Base-by-base conservation (phyloP, 2,113 vertebrate genomes). In the Rhabdomys dilectus region DNA sequence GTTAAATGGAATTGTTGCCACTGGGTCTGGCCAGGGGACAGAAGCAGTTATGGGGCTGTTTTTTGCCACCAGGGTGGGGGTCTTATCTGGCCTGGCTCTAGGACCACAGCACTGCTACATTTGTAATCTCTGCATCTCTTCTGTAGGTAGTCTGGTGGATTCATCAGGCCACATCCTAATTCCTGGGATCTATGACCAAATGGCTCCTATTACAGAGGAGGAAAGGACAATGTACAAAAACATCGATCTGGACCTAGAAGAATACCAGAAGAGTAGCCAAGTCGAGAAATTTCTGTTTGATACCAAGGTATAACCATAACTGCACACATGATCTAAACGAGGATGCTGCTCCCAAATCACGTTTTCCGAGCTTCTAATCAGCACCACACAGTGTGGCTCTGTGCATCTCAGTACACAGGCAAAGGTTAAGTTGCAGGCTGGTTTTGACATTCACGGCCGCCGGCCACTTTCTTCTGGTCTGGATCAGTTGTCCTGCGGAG, bases 81-180 rank as follows among this genome's bases (percentile, higher is more conserved):
- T 3, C 31, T 12, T 19, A 7, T 9, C 0, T 24, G 75, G 56
- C 7, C n/a, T 64, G 0, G 5, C 48, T 19, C n/a, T 17, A 2
- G 58, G 62, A 24, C n/a, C 13, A 1, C 21, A 24, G 8, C 1
- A 15, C 53, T 24, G 5, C 3, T 26, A 0, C 64, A 8, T 45
- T 16, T 4, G 6, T 62, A 4, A 7, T 9, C 78, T 13, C 84
- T n/a, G 2, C 3, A 6, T 76, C 48, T 80, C 36, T 80, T 97
- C 77, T 51, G 21, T 29, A 99, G 99, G 99, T 58, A 99, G 99
- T 53, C 98, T 99, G 76, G 99, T 99, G 89, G 99, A 99, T 96
- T 97, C 99, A 16, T 98, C 98, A 0, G 99, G 99, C 24, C 97
- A 1, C 53, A 99, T 99, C 96, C 98, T 99, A 95, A 98, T 99